phyloP scores from a whole-genome alignment of 1,140 invertebrate genomes.

The Ooceraea biroi region DNA sequence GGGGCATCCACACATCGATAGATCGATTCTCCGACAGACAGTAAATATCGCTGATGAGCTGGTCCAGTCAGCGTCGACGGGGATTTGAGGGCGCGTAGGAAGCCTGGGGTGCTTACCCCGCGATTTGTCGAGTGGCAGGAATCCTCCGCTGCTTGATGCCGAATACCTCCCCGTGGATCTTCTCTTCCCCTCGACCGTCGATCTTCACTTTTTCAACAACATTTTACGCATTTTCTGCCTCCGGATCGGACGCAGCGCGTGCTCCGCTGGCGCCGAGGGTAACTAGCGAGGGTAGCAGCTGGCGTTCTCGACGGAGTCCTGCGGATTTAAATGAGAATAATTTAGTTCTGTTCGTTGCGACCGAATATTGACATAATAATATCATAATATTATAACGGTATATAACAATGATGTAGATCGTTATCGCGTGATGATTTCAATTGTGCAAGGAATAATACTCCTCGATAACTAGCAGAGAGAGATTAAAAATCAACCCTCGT shows the following conservation, averaged over 20 bases:
- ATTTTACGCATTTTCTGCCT: slow-evolving; percentile 44
- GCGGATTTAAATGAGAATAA: slow-evolving; percentile 27
- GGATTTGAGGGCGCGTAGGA: slow-evolving; percentile 62
- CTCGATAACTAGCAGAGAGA: not conserved
- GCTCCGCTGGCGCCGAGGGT: slow-evolving; percentile 34
- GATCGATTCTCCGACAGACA: slow-evolving; percentile 78
- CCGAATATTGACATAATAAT: not conserved
- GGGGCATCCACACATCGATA: slow-evolving; percentile 64
- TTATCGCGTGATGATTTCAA: not conserved
- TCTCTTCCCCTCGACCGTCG: slow-evolving; percentile 16
- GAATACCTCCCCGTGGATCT: slow-evolving; percentile 20
- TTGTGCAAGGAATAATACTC: not conserved
- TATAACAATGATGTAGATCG: slow-evolving; percentile 1
- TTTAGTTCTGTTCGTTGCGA: not conserved
- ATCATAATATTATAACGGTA: not conserved
- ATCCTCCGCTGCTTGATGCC: slow-evolving; percentile 50
- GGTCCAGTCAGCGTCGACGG: slow-evolving; percentile 62
- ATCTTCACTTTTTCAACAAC: slow-evolving; percentile 61
- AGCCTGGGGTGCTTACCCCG: slow-evolving; percentile 66
- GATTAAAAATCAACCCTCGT: slow-evolving; percentile 4
- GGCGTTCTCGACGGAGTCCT: not conserved
- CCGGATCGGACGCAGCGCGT: slow-evolving; percentile 3
- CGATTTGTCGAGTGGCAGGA: slow-evolving; percentile 75
- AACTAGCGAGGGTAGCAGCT: slow-evolving; percentile 41
- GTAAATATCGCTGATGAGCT: slow-evolving; percentile 84